Base-by-base conservation (phyloP, 2,888 invertebrate species). In the Dermolepida albohirtum region DNA sequence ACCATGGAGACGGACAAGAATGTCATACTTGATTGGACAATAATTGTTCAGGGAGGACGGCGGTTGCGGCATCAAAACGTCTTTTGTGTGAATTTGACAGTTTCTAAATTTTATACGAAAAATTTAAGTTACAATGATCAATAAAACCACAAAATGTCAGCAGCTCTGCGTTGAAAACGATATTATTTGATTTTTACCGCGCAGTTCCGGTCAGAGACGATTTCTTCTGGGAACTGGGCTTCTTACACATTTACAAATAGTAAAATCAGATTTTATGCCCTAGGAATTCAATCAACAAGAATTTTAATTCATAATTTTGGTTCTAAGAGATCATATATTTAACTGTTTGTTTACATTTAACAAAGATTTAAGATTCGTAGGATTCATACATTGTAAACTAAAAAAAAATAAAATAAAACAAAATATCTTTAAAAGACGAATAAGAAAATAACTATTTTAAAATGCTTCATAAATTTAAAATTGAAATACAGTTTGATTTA, bases 91-190 rank as follows among this genome's bases (percentile, higher is more conserved):
- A 64, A 64, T 64, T 64, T 64, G 64, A 64, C 64, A 52, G 64
- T 54, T 64, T 49, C 59, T 62, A 47, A 62, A 62, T 62, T 62
- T 54, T 64, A 54, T 64, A 54, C 64, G 47, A 64, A 64, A 50
- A 52, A 54, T 64, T 64, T 64, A 50, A 54, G 54, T 52, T 54
- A 54, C 64, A 54, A 64, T 64, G 64, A 43, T 64, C 54, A 64
- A 52, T 52, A 52, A 64, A 64, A 64, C 64, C 64, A 54, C 64
- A 64, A 52, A 64, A 64, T 64, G 64, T 64, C 54, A 64, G 34
- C 34, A 34, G 59, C 29, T 49, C 17, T 27, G 34, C 59, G 14
- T 62, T 47, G 47, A 17, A 62, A 62, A 62, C 49, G 59, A 62
- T 62, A 62, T 47, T 39, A 62, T 62, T 62, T 62, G 59, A 62